Conservation (phyloP, 2,113 vertebrate species). For the Felis chaus region DNA sequence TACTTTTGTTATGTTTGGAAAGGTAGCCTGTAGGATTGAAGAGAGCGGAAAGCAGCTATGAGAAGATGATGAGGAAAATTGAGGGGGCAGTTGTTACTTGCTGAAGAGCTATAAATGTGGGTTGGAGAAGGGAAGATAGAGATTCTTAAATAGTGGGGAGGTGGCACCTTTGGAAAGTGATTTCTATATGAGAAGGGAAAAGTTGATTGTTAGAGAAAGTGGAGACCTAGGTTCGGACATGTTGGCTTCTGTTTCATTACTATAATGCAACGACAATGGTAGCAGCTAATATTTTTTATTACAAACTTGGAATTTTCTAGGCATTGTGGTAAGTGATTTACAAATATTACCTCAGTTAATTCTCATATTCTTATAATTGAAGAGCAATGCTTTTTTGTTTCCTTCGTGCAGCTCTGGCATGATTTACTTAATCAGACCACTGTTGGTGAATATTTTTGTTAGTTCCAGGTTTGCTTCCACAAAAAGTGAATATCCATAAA, state of each 20-base stretch:
- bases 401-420: background rate
- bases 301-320: background rate
- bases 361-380: background rate
- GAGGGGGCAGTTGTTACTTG: background rate
- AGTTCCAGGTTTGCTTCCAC: background rate
- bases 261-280: background rate
- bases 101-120: background rate
- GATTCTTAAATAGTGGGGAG: background rate
- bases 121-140: background rate
- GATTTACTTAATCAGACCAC: background rate
- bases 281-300: background rate
- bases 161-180: background rate
- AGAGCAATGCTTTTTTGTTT: background rate
- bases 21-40: accelerated
- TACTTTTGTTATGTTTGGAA: background rate
- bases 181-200: background rate
- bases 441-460: background rate
- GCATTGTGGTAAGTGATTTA: background rate
- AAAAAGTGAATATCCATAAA: background rate
- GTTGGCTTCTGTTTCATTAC: background rate
- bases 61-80: background rate
- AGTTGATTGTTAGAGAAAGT: background rate
- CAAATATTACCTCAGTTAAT: background rate
- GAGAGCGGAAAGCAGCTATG: background rate
- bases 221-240: background rate